Evolutionary conservation across 2,113 vertebrate genomes (phyloP).

Genomic region (Phaetusa simplex): DNA sequence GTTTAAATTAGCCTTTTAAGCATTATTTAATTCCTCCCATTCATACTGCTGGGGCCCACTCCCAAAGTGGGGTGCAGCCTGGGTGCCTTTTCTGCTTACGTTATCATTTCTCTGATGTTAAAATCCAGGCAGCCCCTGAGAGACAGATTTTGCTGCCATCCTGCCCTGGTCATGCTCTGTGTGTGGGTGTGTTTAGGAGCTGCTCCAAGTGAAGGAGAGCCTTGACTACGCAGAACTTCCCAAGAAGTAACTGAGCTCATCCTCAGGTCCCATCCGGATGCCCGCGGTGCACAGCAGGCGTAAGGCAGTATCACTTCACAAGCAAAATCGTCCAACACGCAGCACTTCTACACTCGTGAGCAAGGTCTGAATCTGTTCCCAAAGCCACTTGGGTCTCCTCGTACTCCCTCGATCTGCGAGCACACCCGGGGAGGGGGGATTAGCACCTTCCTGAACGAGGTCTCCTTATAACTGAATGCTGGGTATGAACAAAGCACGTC

Average conservation of each 20-base stretch:
- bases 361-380: not conserved
- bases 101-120: not conserved
- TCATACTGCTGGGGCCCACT: not conserved
- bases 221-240: fast-evolving
- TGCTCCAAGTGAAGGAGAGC: not conserved
- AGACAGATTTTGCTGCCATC: not conserved
- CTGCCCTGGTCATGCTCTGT: not conserved
- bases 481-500: not conserved
- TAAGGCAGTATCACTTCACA: not conserved
- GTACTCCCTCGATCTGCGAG: not conserved
- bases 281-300: fast-evolving
- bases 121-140: not conserved
- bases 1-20: not conserved
- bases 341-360: not conserved
- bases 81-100: not conserved
- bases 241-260: not conserved
- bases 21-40: not conserved
- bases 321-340: not conserved
- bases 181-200: not conserved
- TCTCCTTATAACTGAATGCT: not conserved
- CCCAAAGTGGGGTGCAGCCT: not conserved
- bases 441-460: not conserved
- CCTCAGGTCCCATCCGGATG: fast-evolving
- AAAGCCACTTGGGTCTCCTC: not conserved
- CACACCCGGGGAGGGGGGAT: not conserved